Base-by-base conservation (phyloP, 2,888 invertebrate genomes). In the Ectobius pallidus region DNA sequence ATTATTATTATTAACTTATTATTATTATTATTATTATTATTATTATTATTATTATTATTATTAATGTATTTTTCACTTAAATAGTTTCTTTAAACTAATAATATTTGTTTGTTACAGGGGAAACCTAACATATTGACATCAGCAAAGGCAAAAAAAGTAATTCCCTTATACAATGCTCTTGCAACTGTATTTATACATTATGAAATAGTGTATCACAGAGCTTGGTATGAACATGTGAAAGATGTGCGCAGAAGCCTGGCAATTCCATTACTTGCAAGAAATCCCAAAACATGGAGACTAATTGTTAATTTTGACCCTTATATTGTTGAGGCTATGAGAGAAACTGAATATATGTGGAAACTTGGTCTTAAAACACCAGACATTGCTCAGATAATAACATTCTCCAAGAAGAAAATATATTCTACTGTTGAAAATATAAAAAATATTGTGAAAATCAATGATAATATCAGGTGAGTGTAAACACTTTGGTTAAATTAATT, bases 301-400 rank as follows among this genome's bases (percentile, higher is more conserved):
- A 11, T 32, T 18, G 27, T 68, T 39, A 61, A 55, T 75, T 92
- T 94, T 78, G 92, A 93, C 81, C 85, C 88, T 1, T 91, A 88
- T 69, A 89, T 93, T 68, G 83, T 84, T 1, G 91, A 92, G 82
- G 88, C 68, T 27, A 91, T 94, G 55, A 86, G 90, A 75, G 95
- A 95, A 84, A 88, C 93, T 0, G 93, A 94, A 80, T 91, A 92
- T 78, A 92, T 95, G 88, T 89, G 90, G 83, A 92, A 92, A 81
- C 84, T 94, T 74, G 88, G 88, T 44, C 83, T 94, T 63, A 90
- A 86, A 78, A 90, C 95, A 4, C 94, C 95, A 0, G 91, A 93
- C 79, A 85, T 90, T 44, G 92, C 92, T 3, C 89, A 91, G 80
- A 88, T 93, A 30, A 86, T 95, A 6, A 88, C 91, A 0, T 91